Evolutionary conservation across 53 echinoderm and acorn worm species (phyloP).

Genomic region (Paelopatides confundens): DNA sequence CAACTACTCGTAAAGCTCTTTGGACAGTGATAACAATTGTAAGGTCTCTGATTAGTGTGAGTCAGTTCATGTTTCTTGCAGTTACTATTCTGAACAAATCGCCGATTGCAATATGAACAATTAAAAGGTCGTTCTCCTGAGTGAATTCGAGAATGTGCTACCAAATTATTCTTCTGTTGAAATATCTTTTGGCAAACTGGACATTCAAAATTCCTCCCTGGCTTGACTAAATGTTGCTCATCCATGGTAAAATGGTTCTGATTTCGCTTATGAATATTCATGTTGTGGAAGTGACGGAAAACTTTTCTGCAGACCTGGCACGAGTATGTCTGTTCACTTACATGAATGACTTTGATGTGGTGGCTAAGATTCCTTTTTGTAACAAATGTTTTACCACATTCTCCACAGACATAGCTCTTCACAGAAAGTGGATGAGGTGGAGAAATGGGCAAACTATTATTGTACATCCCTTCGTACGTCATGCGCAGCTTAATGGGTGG

Average conservation of each 20-base stretch:
- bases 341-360: constrained; percentile 23
- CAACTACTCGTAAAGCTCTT: constrained; percentile 27
- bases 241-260: constrained; percentile 12
- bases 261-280: constrained; percentile 37
- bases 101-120: constrained; percentile 1
- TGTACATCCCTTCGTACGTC: neutral
- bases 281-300: constrained; percentile 12
- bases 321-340: constrained; percentile 30
- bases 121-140: constrained; percentile 8
- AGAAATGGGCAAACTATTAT: neutral
- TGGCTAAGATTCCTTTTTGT: neutral
- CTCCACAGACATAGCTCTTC: neutral
- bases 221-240: neutral
- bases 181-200: neutral
- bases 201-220: neutral
- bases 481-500: neutral
- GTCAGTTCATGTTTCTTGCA: constrained; percentile 18
- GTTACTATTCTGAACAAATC: constrained; percentile 17
- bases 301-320: constrained; percentile 20
- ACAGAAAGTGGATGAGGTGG: neutral
- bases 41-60: neutral
- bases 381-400: constrained; percentile 11
- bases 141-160: neutral
- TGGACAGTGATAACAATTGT: neutral
- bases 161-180: neutral